phyloP scores from a whole-genome alignment of 2,113 vertebrate species.

The Junco hyemalis region DNA sequence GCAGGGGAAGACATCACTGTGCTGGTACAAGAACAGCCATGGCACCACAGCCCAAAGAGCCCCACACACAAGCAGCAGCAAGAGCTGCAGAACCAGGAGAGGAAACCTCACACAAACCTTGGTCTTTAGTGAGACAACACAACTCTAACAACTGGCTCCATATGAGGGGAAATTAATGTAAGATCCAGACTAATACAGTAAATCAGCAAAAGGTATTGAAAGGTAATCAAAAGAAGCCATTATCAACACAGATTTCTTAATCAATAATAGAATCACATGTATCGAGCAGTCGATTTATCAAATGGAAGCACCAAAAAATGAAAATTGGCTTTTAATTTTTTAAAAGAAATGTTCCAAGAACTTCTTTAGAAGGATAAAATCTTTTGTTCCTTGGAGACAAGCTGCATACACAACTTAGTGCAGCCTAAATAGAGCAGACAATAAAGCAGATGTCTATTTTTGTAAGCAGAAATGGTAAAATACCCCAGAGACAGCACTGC shows the following conservation, averaged over 20 bases:
- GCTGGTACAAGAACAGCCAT: neutral
- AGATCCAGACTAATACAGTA: neutral
- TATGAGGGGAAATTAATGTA: neutral
- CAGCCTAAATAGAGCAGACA: neutral
- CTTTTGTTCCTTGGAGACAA: neutral
- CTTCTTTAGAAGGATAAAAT: neutral
- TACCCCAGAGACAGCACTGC: neutral
- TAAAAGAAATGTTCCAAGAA: neutral
- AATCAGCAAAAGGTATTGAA: neutral
- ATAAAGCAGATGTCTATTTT: neutral
- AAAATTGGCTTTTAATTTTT: neutral
- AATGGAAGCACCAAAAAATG: neutral
- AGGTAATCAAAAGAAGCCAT: neutral
- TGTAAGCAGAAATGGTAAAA: neutral
- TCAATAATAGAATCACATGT: neutral
- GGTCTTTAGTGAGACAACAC: rapidly evolving
- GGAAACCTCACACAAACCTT: neutral
- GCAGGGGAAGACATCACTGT: neutral
- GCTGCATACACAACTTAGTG: neutral
- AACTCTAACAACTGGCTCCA: neutral
- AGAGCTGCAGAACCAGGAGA: neutral
- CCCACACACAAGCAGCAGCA: neutral
- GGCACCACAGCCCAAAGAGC: neutral
- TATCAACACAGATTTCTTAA: neutral
- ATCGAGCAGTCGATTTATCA: neutral